Conservation (phyloP, 2,113 vertebrate genomes). For the Engraulis encrasicolus region DNA sequence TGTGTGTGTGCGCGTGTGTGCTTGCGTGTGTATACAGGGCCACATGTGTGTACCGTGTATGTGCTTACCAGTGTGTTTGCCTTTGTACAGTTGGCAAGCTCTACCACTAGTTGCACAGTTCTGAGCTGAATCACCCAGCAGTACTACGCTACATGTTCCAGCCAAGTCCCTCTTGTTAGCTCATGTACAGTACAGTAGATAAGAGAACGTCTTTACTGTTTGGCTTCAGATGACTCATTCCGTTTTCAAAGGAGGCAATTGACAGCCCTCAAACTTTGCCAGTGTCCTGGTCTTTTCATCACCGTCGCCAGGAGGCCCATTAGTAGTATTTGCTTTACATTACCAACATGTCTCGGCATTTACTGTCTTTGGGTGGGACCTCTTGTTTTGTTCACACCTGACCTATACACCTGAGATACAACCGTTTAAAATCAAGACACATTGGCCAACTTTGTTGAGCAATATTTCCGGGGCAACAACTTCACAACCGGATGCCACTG, state of each 20-base stretch:
- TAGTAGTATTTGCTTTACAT: not conserved
- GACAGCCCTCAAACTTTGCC: not conserved
- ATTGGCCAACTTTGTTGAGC: no score
- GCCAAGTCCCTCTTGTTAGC: not conserved
- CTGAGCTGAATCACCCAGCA: not conserved
- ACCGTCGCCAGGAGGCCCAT: not conserved
- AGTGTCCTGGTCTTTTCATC: not conserved
- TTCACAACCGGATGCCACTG: no score
- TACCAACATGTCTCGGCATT: not conserved
- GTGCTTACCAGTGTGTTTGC: no score
- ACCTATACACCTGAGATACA: not conserved
- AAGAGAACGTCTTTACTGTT: not conserved
- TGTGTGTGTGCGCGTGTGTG: not conserved
- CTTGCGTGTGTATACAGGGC: not conserved
- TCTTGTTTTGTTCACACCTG: not conserved
- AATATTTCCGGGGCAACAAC: no score
- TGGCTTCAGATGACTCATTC: not conserved
- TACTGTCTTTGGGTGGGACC: not conserved
- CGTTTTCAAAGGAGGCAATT: not conserved
- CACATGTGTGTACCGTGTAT: no score
- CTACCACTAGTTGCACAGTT: not conserved
- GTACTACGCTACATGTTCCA: not conserved
- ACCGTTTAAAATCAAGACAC: no score
- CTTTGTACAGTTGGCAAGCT: not conserved
- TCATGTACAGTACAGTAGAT: no score